Percentiles rank a stretch among this genome's conserved stretches.
Evolutionary conservation across 2,113 vertebrate species (phyloP).

Genomic region (Oryzias melastigma): DNA sequence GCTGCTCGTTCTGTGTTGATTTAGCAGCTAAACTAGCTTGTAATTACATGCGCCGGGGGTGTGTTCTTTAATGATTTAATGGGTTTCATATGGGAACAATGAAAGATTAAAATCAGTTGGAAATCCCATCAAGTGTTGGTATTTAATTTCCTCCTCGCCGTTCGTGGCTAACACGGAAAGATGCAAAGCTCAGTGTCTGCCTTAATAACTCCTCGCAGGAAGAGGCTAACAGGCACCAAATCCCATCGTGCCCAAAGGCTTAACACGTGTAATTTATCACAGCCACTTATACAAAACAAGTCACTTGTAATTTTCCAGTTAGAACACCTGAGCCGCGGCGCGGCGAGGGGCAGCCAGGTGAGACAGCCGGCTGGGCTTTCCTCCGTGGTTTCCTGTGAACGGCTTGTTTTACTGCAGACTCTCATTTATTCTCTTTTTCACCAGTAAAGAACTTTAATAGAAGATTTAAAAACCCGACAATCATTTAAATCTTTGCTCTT

Average conservation of each 20-base stretch:
- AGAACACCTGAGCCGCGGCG: constrained; percentile 34
- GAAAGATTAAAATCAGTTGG: not conserved
- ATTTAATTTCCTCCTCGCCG: constrained; percentile 6
- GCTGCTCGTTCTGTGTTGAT: too few relatives aligned
- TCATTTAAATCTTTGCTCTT: too few relatives aligned
- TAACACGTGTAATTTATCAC: constrained; percentile 46
- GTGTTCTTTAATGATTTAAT: not conserved
- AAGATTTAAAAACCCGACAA: too few relatives aligned
- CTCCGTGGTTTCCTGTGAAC: not conserved
- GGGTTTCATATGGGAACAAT: not conserved
- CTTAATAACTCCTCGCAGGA: constrained; percentile 6
- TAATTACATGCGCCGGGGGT: not conserved
- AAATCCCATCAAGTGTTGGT: not conserved
- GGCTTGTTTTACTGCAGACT: too few relatives aligned
- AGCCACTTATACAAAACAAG: constrained; percentile 50
- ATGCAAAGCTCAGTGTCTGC: constrained; percentile 13
- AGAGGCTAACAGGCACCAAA: constrained; percentile 24
- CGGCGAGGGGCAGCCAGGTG: constrained; percentile 30
- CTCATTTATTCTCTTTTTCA: too few relatives aligned
- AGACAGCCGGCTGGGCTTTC: constrained; percentile 2
- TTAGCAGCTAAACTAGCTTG: too few relatives aligned
- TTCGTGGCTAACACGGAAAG: constrained; percentile 14
- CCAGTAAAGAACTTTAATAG: too few relatives aligned
- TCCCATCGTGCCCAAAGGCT: constrained; percentile 17
- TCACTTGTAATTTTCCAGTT: constrained; percentile 48